Base-by-base conservation (phyloP, 2,888 invertebrate genomes). In the Fragum fragum region DNA sequence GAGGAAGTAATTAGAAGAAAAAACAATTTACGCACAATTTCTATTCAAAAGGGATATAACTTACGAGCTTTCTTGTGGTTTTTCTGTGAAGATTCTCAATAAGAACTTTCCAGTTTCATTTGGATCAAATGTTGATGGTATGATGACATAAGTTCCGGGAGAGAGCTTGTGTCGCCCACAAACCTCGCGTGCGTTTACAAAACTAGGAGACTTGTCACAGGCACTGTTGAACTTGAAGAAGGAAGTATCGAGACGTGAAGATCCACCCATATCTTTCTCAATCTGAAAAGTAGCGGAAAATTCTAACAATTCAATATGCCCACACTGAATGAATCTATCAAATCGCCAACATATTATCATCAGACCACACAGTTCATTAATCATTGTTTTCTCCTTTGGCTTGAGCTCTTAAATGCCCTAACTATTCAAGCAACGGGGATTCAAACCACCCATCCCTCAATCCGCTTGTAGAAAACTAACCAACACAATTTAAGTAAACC, bases 121-220 rank as follows among this genome's bases (percentile, higher is more conserved):
- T 0, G 99, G 98, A 87, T 99, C 99, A 95, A 98, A 99, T 0
- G 99, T 99, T 61, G 99, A 98, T 3, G 99, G 99, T 73, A 99
- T 96, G 90, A 99, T 97, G 91, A 98, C 97, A 95, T 99, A 99
- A 21, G 97, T 96, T 39, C 99, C 99, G 0, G 98, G 98, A 1
- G 98, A 97, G 74, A 99, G 95, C 94, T 98, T 98, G 95, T 99
- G 99, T 39, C 99, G 97, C 87, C 96, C 96, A 92, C 97, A 97
- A 79, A 99, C 97, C 95, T 99, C 99, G 73, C 99, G 96, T 74
- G 98, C 95, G 95, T 99, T 99, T 90, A 99, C 98, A 94, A 99
- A 99, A 18, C 98, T 97, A 72, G 98, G 97, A 0, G 98, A 98
- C 80, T 98, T 96, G 0, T 98, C 99, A 0, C 97, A 97, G 0